Evolutionary conservation across 2,888 invertebrate species (phyloP), one percentile per base, ranked within the genome.

Genomic region (Mesochorus sp.): DNA sequence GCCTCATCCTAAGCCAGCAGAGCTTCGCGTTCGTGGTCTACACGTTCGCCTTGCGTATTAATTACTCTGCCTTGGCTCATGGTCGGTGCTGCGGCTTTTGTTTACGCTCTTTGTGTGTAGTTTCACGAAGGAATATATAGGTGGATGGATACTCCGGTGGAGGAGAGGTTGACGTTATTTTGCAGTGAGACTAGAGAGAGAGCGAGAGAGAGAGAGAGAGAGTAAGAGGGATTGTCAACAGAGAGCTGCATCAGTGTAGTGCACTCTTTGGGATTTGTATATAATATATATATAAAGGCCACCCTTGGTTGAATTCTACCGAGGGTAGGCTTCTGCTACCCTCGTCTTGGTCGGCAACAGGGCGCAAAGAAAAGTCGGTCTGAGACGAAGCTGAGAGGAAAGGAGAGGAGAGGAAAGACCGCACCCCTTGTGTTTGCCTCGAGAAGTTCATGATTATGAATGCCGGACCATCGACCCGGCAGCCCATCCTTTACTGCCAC

Each of bases 381-480:
- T 73, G 26, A 39, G 34, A 57, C 57, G 64, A 57, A 21, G 57
- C 44, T 24, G 31, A 70, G 51, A 53, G 49, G 12, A 39, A 57
- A 61, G 53, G 64, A 10, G 34, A 42, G 71, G 59, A 64, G 37
- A 66, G 42, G 68, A 55, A 57, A 67, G 72, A 76, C 77, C 76
- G 81, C 81, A 80, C 81, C 79, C 79, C 70, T 61, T 66, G 76
- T 59, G 61, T 66, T 44, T 68, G 68, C 66, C 74, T 77, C 61
- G 77, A 61, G 71, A 47, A 72, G 37, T 75, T 80, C 79, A 80
- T 80, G 81, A 81, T 83, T 83, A 83, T 78, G 85, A 85, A 84
- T 85, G 80, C 81, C 80, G 76, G 82, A 83, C 71, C 81, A 85
- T 86, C 83, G 81, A 82, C 81, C 80, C 81, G 77, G 59, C 76